Evolutionary conservation across 2,797 vertebrate species (phyloP), one percentile per base, ranked within the genome.

Genomic region (Microctenopoma stevenorrisi): DNA sequence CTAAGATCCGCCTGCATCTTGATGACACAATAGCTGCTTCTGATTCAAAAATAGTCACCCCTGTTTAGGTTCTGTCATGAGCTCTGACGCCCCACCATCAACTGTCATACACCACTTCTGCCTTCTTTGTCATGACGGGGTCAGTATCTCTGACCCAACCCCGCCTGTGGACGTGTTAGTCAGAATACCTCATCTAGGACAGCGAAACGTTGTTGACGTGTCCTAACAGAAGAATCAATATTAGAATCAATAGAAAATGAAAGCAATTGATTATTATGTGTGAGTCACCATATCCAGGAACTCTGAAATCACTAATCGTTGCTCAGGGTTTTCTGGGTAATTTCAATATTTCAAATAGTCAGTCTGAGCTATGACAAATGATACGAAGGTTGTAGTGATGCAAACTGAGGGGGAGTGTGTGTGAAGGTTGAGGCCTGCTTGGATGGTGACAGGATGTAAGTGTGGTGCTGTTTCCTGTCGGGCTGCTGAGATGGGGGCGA

Each of bases 361-460:
- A 25, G 54, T 57, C 55, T 54, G 48, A 59, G 33, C 37, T 30
- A 28, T 67, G 44, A 68, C 44, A 47, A 51, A 56, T 8, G 12
- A 51, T 37, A 53, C 35, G 46, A 42, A 59, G 40, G 28, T 16
- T 69, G 9, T 42, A 49, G 59, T 64, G 64, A 62, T 16, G 64
- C n/a, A 65, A 15, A 26, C 5, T 26, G 48, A 11, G 61, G 33
- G 64, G 13, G 58, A 5, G 64, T 28, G 46, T 58, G 51, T 18
- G 52, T 55, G 50, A 18, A 48, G 56, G 64, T 48, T 62, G 64
- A 72, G 63, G 61, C 68, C 52, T 64, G 50, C 25, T 49, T 53
- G 43, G 68, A 72, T 72, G 76, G 30, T 78, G 76, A 81, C 88
- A 87, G 86, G 86, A 89, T 86, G 78, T 74, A 25, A 67, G 62